Evolutionary conservation across 1,140 invertebrate species (phyloP).

Genomic region (Phortica variegata): DNA sequence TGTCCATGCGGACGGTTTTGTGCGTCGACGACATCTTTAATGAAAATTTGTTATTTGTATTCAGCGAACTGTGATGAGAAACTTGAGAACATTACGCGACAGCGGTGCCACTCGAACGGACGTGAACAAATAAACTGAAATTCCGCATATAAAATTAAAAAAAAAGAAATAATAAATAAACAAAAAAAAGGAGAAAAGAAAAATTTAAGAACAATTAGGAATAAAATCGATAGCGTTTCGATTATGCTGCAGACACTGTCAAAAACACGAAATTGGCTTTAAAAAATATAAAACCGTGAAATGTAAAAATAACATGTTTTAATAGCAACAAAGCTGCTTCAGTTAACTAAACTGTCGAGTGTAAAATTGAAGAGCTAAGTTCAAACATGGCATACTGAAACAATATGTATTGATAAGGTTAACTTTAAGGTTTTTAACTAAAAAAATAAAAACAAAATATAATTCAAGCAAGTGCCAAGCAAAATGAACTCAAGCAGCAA

Average conservation of each 20-base stretch:
- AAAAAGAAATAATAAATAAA: constrained; percentile 11
- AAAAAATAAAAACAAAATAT: neutral
- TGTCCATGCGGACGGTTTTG: constrained; percentile 1
- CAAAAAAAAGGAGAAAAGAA: constrained; percentile 2
- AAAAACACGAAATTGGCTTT: no score
- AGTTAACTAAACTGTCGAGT: no score
- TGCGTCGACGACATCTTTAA: constrained; percentile 29
- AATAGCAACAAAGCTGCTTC: no score
- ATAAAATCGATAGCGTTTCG: no score
- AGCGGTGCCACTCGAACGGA: constrained; percentile 1
- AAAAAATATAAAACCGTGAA: no score
- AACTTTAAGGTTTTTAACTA: no score
- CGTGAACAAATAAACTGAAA: constrained; percentile 22
- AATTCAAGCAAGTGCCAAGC: neutral
- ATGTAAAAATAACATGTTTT: no score
- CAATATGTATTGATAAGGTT: no score
- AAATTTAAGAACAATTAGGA: constrained; percentile 3
- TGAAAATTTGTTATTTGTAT: constrained; percentile 45
- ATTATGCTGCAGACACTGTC: no score
- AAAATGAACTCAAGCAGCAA: constrained; percentile 13
- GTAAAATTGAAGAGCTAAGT: no score
- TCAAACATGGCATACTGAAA: no score
- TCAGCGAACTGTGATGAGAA: constrained; percentile 34
- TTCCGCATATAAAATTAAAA: constrained; percentile 26
- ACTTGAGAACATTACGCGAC: constrained; percentile 4